Evolutionary conservation across 2,113 vertebrate species (phyloP).

Genomic region (Xenopus borealis): DNA sequence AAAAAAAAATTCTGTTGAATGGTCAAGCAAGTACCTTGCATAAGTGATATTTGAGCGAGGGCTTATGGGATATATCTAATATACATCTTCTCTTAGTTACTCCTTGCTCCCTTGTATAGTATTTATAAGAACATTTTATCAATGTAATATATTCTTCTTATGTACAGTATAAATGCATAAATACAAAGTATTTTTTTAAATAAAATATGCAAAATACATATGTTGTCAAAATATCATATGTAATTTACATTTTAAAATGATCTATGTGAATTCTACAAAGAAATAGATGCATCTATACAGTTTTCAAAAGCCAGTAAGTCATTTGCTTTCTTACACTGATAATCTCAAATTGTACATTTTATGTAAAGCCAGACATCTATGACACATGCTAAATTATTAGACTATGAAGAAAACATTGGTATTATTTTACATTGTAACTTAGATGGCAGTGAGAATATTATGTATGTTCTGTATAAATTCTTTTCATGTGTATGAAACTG

Average conservation of each 20-base stretch:
- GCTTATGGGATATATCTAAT: slow-evolving; percentile 7
- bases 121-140: slow-evolving; percentile 72
- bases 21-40: neutral
- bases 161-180: slow-evolving; percentile 65
- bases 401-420: slow-evolving; percentile 4
- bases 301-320: slow-evolving; percentile 16
- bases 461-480: slow-evolving; percentile 14
- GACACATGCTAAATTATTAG: slow-evolving; percentile 21
- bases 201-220: slow-evolving; percentile 52
- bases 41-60: neutral
- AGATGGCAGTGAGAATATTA: neutral
- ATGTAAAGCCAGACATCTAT: neutral
- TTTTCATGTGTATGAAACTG: neutral
- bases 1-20: neutral
- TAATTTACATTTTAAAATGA: slow-evolving; percentile 13
- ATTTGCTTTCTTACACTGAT: slow-evolving; percentile 14
- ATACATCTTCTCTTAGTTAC: slow-evolving; percentile 30
- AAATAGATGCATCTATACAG: neutral
- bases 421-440: slow-evolving; percentile 10
- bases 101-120: slow-evolving; percentile 65
- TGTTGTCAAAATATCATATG: slow-evolving; percentile 4
- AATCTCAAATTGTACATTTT: slow-evolving; percentile 3
- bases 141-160: slow-evolving; percentile 65
- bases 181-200: slow-evolving; percentile 74
- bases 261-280: neutral